phyloP scores from a whole-genome alignment of 2,113 vertebrate genomes.

The Lethenteron reissneri region DNA sequence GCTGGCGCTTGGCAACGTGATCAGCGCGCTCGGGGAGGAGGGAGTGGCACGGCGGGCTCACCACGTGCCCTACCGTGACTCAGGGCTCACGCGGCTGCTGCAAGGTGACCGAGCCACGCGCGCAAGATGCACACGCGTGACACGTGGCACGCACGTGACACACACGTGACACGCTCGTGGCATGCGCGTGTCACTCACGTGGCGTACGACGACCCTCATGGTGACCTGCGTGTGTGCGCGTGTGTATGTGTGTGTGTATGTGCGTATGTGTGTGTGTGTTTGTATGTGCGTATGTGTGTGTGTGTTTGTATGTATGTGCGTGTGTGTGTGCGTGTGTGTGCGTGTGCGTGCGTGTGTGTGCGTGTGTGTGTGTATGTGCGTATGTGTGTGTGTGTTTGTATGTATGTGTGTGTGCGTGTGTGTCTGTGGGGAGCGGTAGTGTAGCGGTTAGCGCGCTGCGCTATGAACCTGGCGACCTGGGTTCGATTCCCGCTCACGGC shows the following conservation, averaged over 20 bases:
- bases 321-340: background rate
- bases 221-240: conserved; percentile 37
- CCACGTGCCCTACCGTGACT: conserved; percentile 85
- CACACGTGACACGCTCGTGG: no score
- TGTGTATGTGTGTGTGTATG: background rate
- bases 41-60: conserved; percentile 39
- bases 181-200: background rate
- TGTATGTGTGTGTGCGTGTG: background rate
- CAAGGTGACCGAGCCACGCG: background rate
- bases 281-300: background rate
- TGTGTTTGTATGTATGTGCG: background rate
- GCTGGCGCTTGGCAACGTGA: conserved; percentile 73
- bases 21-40: conserved; percentile 71
- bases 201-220: conserved; percentile 61
- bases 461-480: no score
- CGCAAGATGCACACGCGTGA: background rate
- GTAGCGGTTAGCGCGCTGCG: no score
- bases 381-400: background rate
- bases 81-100: conserved; percentile 35
- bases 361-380: background rate
- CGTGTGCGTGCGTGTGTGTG: background rate
- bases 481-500: no score
- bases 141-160: no score
- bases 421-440: background rate
- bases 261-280: no score